phyloP scores from a whole-genome alignment of 2,113 vertebrate genomes.

The Silurus meridionalis region DNA sequence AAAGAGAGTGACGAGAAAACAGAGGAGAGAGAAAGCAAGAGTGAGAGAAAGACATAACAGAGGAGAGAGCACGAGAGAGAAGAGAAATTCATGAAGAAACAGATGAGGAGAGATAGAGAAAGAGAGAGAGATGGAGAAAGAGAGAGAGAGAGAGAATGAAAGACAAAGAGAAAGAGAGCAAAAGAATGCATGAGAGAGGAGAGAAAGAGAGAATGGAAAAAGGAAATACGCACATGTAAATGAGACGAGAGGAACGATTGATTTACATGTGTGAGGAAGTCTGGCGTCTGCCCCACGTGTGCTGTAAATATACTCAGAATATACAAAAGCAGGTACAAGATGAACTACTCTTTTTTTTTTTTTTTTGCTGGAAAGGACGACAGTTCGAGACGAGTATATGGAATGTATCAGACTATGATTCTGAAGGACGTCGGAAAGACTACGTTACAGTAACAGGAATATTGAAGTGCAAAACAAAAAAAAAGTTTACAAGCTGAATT shows the following conservation, averaged over 20 bases:
- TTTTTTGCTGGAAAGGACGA: background rate
- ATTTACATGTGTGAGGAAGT: background rate
- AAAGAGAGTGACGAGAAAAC: background rate
- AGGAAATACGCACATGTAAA: background rate
- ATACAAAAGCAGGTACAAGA: background rate
- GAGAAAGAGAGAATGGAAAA: background rate
- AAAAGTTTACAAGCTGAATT: too few relatives aligned
- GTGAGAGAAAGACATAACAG: background rate
- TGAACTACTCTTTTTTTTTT: background rate
- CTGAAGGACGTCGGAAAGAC: too few relatives aligned
- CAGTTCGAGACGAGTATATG: too few relatives aligned
- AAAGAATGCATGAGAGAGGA: background rate
- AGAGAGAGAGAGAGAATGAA: background rate
- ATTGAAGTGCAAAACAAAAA: too few relatives aligned
- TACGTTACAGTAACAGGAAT: too few relatives aligned
- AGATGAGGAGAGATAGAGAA: conserved; percentile 41
- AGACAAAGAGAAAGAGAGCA: background rate
- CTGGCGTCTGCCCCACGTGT: background rate
- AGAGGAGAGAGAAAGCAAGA: background rate
- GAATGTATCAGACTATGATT: too few relatives aligned
- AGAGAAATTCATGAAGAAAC: background rate
- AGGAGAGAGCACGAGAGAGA: background rate
- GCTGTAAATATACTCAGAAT: background rate
- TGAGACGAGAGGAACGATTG: background rate
- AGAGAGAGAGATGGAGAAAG: background rate